Conservation (phyloP, 2,888 invertebrate genomes). For the Nasonovia ribisnigri region DNA sequence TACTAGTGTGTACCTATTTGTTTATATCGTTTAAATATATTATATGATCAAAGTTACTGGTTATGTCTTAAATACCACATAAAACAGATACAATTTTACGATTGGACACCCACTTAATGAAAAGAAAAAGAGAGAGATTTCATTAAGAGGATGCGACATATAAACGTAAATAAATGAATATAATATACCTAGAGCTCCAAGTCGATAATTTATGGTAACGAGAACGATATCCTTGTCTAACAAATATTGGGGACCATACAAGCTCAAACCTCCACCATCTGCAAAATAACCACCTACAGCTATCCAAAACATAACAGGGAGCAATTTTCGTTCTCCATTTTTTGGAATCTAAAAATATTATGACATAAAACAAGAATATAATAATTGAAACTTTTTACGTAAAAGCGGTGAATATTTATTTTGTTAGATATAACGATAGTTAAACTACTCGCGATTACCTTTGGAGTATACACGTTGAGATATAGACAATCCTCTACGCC, state of each 20-base stretch:
- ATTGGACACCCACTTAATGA: too few species aligned
- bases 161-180: neutral
- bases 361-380: too few species aligned
- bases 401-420: too few species aligned
- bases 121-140: too few species aligned
- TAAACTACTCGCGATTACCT: constrained; percentile 67
- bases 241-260: constrained; percentile 66
- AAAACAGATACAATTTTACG: too few species aligned
- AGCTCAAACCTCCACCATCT: constrained; percentile 41
- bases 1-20: too few species aligned
- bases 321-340: neutral
- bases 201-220: constrained; percentile 67
- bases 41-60: too few species aligned
- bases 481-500: constrained; percentile 74
- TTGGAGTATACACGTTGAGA: constrained; percentile 72
- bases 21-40: too few species aligned
- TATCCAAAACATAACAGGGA: constrained; percentile 73
- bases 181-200: constrained; percentile 63
- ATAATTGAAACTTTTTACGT: too few species aligned
- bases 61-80: too few species aligned
- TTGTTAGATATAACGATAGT: too few species aligned
- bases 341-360: neutral
- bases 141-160: too few species aligned
- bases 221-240: constrained; percentile 67
- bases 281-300: constrained; percentile 72